Evolutionary conservation across 1,140 invertebrate species (phyloP), one percentile per base, ranked within the genome.

Genomic region (Capitella teleta): DNA sequence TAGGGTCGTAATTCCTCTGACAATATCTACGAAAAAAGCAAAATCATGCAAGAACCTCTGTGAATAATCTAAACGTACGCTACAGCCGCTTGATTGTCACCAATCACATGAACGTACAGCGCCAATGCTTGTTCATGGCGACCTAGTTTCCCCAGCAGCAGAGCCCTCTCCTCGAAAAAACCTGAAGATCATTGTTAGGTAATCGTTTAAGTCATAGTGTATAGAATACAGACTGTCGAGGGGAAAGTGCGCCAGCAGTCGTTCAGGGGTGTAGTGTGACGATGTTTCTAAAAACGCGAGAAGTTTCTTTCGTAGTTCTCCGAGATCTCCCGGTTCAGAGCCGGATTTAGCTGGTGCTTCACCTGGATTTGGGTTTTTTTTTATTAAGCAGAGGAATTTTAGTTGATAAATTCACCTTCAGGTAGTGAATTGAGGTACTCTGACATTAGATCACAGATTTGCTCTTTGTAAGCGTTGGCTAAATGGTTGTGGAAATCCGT

Each of bases 161-260:
- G 80, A 0, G 94, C 92, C 49, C 90, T 76, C 74, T 98, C 95
- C 70, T 96, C 90, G 66, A 87, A 84, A 52, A 97, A 76, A 56
- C 68, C 76, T 79, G 36, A 12, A 56, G 16, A 12, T 3, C n/a
- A n/a, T n/a, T n/a, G n/a, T n/a, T 10, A 10, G 32, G 16, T 16
- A 34, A 10, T 34, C 32, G 32, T 34, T 34, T 16, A 34, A 16
- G 16, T 12, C 12, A 5, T 18, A 38, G 12, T 18, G 12, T 5
- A 21, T 38, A 38, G 12, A 38, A 12, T 16, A 47, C 45, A 23
- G 63, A 80, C 80, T 78, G 62, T 93, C 82, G 51, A 80, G 80
- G 0, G 90, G 90, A 62, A 96, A 93, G 63, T 88, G 83, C 18
- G 85, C 77, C 6, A 95, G 74, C 3, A 69, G 56, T 46, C 64